A percentile compares a stretch with the other conserved stretches of the same genome.
phyloP scores from a whole-genome alignment of 2,797 vertebrate species.

The Prunella strophiata region DNA sequence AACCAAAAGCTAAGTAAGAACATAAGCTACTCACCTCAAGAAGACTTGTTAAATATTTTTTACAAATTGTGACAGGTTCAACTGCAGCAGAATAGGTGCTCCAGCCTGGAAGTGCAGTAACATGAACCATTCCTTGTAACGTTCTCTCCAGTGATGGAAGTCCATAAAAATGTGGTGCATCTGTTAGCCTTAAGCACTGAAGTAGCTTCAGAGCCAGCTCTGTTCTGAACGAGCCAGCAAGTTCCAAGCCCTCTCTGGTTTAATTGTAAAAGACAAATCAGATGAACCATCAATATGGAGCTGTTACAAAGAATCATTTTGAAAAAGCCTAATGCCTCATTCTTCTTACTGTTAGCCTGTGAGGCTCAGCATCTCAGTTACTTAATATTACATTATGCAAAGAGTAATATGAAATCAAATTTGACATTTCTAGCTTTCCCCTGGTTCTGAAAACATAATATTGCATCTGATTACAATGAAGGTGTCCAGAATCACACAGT shows the following conservation, averaged over 20 bases:
- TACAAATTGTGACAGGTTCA: conserved; percentile 83
- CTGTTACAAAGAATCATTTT: background rate
- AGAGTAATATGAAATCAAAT: background rate
- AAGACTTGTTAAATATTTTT: conserved; percentile 90
- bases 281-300: background rate
- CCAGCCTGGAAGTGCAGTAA: conserved; percentile 91
- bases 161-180: conserved; percentile 93
- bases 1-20: background rate
- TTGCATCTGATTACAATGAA: background rate
- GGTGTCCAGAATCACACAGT: background rate
- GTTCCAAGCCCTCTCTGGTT: conserved; percentile 84
- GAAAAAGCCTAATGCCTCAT: background rate
- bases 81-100: conserved; percentile 81
- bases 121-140: conserved; percentile 87
- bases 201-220: conserved; percentile 90
- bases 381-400: background rate
- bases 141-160: conserved; percentile 93
- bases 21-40: conserved; percentile 82
- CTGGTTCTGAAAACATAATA: background rate
- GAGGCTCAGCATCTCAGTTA: background rate
- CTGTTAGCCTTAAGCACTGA: conserved; percentile 88
- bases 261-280: background rate
- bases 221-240: conserved; percentile 85
- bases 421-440: background rate
- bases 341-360: background rate